Evolutionary conservation across 1,140 invertebrate species (phyloP).

Genomic region (Drosophila ananassae): DNA sequence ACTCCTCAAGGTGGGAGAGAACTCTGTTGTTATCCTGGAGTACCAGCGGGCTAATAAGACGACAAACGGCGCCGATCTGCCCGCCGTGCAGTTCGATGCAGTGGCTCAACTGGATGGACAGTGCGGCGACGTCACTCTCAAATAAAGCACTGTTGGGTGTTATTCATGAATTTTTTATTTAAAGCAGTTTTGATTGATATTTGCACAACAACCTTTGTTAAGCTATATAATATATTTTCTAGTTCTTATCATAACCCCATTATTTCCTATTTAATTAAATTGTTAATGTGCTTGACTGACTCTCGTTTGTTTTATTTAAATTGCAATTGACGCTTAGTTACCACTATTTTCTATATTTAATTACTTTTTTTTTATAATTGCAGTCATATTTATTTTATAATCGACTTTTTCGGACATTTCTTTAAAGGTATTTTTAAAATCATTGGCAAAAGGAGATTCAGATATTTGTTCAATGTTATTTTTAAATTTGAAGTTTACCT

Average conservation of each 20-base stretch:
- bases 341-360: constrained; percentile 12
- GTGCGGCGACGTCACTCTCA: constrained; percentile 50
- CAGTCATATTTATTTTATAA: constrained; percentile 12
- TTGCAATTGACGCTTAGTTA: constrained; percentile 65
- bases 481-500: not conserved
- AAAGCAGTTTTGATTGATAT: constrained; percentile 60
- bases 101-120: constrained; percentile 70
- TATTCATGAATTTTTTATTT: constrained; percentile 39
- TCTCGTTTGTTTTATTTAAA: constrained; percentile 42
- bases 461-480: not conserved
- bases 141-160: not conserved
- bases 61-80: constrained; percentile 35
- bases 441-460: constrained; percentile 63
- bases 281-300: constrained; percentile 49
- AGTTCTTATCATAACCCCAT: constrained; percentile 32
- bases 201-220: constrained; percentile 62
- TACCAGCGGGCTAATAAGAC: constrained; percentile 78
- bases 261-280: constrained; percentile 37
- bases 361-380: constrained; percentile 1
- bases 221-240: constrained; percentile 37
- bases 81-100: constrained; percentile 66
- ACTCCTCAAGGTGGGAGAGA: constrained; percentile 84
- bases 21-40: constrained; percentile 84
- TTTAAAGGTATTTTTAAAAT: constrained; percentile 19
- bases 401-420: constrained; percentile 4